phyloP scores from a whole-genome alignment of 2,797 vertebrate species.

The Sebastes goodei region DNA sequence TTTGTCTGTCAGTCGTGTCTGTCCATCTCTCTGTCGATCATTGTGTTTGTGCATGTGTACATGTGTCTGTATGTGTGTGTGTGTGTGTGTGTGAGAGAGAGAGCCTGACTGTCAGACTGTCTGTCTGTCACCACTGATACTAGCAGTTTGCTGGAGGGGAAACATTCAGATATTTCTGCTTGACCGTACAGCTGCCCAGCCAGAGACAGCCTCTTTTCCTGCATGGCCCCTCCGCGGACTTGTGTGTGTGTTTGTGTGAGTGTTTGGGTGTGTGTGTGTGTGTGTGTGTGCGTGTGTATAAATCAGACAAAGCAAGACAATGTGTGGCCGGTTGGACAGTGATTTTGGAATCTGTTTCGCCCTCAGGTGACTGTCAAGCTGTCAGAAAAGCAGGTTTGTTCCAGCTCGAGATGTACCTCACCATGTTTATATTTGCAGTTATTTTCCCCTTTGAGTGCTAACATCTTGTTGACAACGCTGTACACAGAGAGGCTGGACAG shows the following conservation, averaged over 20 bases:
- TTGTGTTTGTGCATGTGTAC: not conserved
- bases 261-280: not conserved
- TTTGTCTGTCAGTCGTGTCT: constrained; percentile 51
- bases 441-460: constrained; percentile 84
- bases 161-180: constrained; percentile 82
- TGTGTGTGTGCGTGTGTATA: not conserved
- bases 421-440: constrained; percentile 88
- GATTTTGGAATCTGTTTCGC: constrained; percentile 82
- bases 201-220: constrained; percentile 71
- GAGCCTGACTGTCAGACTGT: constrained; percentile 66
- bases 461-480: constrained; percentile 83
- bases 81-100: not conserved
- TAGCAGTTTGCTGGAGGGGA: constrained; percentile 77
- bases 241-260: constrained; percentile 19
- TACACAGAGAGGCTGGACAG: constrained; percentile 70
- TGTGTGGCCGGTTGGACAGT: constrained; percentile 75
- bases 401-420: constrained; percentile 79
- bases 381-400: constrained; percentile 83
- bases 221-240: constrained; percentile 67
- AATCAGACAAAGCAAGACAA: constrained; percentile 67
- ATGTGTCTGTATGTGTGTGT: not conserved
- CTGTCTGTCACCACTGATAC: constrained; percentile 82
- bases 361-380: constrained; percentile 85
- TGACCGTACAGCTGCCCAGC: constrained; percentile 79
- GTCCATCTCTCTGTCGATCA: constrained; percentile 53